Evolutionary conservation across 2,888 invertebrate genomes (phyloP).

Genomic region (Pollenia labialis): DNA sequence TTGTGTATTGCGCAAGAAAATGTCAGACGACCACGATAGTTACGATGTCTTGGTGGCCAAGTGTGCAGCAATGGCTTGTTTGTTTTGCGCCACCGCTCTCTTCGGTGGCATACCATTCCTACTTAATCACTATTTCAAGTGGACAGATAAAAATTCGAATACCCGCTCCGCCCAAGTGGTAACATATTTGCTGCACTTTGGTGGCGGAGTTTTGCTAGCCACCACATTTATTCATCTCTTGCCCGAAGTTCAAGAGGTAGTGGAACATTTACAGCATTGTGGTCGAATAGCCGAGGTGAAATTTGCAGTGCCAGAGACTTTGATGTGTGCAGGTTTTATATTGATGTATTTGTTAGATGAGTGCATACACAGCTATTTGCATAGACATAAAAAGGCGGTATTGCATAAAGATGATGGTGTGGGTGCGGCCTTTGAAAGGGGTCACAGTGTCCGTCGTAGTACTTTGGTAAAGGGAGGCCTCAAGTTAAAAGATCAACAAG

Average conservation of each 20-base stretch:
- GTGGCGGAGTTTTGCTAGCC: conserved; percentile 92
- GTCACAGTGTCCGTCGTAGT: conserved; percentile 81
- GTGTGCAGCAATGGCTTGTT: conserved; percentile 90
- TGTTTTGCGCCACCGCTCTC: conserved; percentile 90
- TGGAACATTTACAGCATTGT: conserved; percentile 86
- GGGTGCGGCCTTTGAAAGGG: conserved; percentile 81
- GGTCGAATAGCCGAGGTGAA: conserved; percentile 84
- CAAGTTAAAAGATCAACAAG: neutral
- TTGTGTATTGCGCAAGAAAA: conserved; percentile 23
- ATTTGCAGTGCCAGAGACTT: conserved; percentile 88
- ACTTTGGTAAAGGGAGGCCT: conserved; percentile 74
- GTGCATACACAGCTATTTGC: conserved; percentile 89
- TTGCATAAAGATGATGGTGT: conserved; percentile 78
- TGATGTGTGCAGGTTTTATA: conserved; percentile 91
- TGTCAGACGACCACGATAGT: conserved; percentile 77
- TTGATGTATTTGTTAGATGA: conserved; percentile 92
- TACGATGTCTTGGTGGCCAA: conserved; percentile 88
- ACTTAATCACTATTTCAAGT: conserved; percentile 88
- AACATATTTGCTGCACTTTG: conserved; percentile 89
- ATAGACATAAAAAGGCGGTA: conserved; percentile 82
- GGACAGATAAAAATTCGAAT: conserved; percentile 84
- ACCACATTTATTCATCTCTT: conserved; percentile 93
- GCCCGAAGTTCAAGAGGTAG: conserved; percentile 90
- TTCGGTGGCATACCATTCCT: conserved; percentile 91
- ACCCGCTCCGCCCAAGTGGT: conserved; percentile 84